Conservation (phyloP, 2,888 invertebrate genomes). For the Cancer borealis region DNA sequence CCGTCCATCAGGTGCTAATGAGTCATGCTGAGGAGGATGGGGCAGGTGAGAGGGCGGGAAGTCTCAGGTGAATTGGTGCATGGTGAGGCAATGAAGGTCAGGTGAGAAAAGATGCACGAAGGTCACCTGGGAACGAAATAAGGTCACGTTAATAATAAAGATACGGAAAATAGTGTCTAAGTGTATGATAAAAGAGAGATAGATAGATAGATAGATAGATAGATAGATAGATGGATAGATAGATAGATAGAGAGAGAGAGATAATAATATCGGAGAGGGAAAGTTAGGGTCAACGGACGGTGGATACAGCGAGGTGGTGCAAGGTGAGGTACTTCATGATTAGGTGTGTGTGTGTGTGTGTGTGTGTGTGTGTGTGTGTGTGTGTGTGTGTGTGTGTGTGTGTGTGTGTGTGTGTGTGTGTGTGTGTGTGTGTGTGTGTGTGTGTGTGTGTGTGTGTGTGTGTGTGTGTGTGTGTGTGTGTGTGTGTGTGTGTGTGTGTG, state of each 20-base stretch:
- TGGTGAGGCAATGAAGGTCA: background rate
- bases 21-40: background rate
- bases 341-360: background rate
- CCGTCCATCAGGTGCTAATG: background rate
- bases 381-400: too few species aligned
- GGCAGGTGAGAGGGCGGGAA: background rate
- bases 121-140: background rate
- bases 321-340: background rate
- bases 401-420: too few species aligned
- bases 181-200: background rate
- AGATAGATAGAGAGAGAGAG: too few species aligned
- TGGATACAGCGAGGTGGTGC: background rate
- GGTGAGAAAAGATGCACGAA: background rate
- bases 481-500: background rate
- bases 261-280: background rate
- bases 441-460: background rate
- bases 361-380: background rate
- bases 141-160: background rate
- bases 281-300: background rate
- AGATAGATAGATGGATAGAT: background rate
- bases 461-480: background rate
- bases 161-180: background rate
- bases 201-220: background rate
- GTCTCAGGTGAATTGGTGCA: background rate
- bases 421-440: background rate